Base-by-base conservation (phyloP, 2,797 vertebrate species). In the Neostethus bicornis region DNA sequence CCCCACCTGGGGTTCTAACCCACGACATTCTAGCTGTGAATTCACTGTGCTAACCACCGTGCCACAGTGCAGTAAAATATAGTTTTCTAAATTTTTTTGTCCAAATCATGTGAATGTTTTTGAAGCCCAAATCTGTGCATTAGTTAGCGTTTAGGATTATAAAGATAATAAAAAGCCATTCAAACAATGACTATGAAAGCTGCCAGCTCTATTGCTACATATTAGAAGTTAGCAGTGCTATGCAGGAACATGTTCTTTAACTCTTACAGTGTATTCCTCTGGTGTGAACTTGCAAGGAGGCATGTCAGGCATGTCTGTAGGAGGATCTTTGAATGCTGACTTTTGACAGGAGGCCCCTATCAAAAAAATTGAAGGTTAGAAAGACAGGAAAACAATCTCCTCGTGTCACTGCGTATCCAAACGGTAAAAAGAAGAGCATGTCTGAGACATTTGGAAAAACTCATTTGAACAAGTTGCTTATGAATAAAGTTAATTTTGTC, bases 211-310 rank as follows among this genome's bases (percentile, higher is more conserved):
- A 13, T 7, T 2, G 54, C 42, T 10, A 16, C 12, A 26, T 17
- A 25, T 23, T 26, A 43, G 13, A 38, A 2, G 24, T 1, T 0
- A 23, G 21, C 13, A 3, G 5, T 39, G 19, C 3, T 7, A 20
- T 32, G 32, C 5, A 20, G 17, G 19, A 5, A 4, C 19, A 16
- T 38, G 17, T 4, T 23, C n/a, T 10, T 20, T 24, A 19, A 13
- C 2, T 74, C 84, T 88, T 91, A 98, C 96, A 87, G 91, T 77
- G 63, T 95, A 96, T 69, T 88, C 80, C 63, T 92, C 86, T 31
- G 96, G 94, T 25, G 66, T 85, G 79, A 95, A 95, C 81, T 87
- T 83, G 69, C 95, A 97, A 0, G 91, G 85, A 11, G 96, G 95
- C 94, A 98, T 96, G 70, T 83, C 82, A 44, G 87, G 87, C 32